Percentiles rank a stretch among this genome's conserved stretches.
Evolutionary conservation across 2,113 vertebrate genomes (phyloP).

Genomic region (Petromus typicus): DNA sequence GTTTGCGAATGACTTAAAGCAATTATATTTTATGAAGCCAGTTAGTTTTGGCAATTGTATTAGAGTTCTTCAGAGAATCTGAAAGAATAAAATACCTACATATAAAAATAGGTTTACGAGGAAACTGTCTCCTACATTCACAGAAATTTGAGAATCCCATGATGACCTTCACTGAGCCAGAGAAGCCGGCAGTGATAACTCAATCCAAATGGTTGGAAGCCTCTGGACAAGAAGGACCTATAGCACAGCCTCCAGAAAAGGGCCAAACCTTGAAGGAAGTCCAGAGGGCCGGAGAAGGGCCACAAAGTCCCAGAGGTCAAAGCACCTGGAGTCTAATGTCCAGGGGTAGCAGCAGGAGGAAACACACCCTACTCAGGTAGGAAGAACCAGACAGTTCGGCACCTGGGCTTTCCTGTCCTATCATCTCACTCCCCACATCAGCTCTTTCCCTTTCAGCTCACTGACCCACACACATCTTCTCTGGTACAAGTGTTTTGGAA

Average conservation of each 20-base stretch:
- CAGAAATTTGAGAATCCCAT: too few species aligned
- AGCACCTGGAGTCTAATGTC: neutral
- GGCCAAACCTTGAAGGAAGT: neutral
- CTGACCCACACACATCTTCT: neutral
- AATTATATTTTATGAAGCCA: neutral
- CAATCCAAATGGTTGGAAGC: neutral
- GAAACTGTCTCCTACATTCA: neutral
- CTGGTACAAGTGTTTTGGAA: neutral
- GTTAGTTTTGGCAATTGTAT: neutral
- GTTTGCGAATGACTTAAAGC: neutral
- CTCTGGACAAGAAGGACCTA: neutral
- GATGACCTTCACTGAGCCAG: too few species aligned
- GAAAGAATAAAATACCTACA: neutral
- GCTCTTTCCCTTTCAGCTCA: neutral
- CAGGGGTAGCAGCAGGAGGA: neutral
- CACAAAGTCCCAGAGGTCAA: neutral
- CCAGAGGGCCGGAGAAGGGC: neutral
- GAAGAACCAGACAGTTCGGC: neutral
- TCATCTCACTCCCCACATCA: neutral
- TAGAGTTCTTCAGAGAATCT: neutral
- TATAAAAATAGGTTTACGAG: neutral
- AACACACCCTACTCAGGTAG: neutral
- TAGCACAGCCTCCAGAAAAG: neutral
- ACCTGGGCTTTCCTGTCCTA: neutral
- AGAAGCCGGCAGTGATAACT: neutral